Evolutionary conservation across 2,113 vertebrate genomes (phyloP), one percentile per base, ranked within the genome.

Genomic region (Oryzias melastigma): DNA sequence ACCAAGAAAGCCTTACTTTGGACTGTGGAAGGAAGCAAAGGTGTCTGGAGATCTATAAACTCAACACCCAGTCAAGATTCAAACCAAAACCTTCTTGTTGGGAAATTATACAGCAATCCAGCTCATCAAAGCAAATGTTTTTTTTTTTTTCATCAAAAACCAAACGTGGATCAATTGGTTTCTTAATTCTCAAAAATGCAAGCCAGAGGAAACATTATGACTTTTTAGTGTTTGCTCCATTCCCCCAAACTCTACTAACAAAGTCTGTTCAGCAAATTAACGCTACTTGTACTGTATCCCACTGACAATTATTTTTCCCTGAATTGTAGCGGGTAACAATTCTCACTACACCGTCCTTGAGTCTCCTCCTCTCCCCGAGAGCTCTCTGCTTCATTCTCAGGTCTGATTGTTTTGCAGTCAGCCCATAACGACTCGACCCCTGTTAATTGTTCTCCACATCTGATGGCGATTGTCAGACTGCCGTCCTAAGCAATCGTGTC

Each of bases 381-480:
- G 61, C 64, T 46, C 41, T 80, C 72, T 74, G 68, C 86, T 82
- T 83, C 67, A 77, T 73, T 71, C 68, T 56, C 74, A 66, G 77
- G 77, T 81, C 82, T 67, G 66, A 77, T 75, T 66, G 47, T 40
- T 85, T 79, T 77, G 62, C 70, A 73, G 53, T 73, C 70, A 45
- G 20, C 73, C 56, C 47, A 56, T 57, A 58, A 52, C 7, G 47
- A 73, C 69, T 19, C 22, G 52, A 87, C 80, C 71, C 76, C 78
- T 2, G 57, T 69, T 86, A 85, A 85, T 88, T 86, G 81, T 86
- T 81, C 78, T 67, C 77, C 60, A 59, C 75, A 73, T 81, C 74
- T 75, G 67, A 81, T 75, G 77, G 65, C 48, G 73, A 58, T 71
- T 77, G 77, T 83, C 76, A 24, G 52, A 73, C 58, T 60, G 61